phyloP scores from a whole-genome alignment of 1,140 invertebrate species.

The Teleopsis dalmanni region DNA sequence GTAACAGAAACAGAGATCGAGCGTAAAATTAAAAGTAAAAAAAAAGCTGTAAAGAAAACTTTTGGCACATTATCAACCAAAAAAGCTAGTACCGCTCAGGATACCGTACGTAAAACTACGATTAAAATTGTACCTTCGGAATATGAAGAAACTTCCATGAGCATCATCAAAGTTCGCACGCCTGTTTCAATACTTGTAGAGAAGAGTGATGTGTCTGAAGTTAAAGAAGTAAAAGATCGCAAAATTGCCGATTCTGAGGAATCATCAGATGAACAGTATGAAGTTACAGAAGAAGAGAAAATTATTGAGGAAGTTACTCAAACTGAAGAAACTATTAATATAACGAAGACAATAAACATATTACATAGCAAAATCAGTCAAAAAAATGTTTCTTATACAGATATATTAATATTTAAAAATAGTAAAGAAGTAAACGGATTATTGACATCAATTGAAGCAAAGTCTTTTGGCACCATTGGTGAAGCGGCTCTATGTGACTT shows the following conservation, averaged over 20 bases:
- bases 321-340: constrained; percentile 24
- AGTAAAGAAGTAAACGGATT: constrained; percentile 64
- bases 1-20: constrained; percentile 32
- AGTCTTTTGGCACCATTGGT: constrained; percentile 68
- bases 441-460: constrained; percentile 62
- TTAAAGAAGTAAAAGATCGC: constrained; percentile 37
- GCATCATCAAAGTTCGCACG: constrained; percentile 27
- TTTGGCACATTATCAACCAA: constrained; percentile 17
- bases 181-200: constrained; percentile 44
- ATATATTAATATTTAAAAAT: constrained; percentile 29
- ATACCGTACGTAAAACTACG: constrained; percentile 20
- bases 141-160: constrained; percentile 27
- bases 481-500: constrained; percentile 69
- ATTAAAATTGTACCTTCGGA: constrained; percentile 28
- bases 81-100: constrained; percentile 13
- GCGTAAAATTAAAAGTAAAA: constrained; percentile 42
- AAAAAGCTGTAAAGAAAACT: constrained; percentile 32
- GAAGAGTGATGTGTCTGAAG: constrained; percentile 46
- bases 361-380: constrained; percentile 39
- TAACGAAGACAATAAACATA: constrained; percentile 31
- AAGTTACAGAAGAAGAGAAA: constrained; percentile 19
- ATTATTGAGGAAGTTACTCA: constrained; percentile 16
- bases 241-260: constrained; percentile 30
- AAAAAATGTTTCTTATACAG: constrained; percentile 33
- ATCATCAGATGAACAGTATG: constrained; percentile 32